These are phyloP conservation scores for Clarias macrocephalus DNA, from an alignment of 2,113 vertebrate genomes.

Conservation along the genomic window DNA sequence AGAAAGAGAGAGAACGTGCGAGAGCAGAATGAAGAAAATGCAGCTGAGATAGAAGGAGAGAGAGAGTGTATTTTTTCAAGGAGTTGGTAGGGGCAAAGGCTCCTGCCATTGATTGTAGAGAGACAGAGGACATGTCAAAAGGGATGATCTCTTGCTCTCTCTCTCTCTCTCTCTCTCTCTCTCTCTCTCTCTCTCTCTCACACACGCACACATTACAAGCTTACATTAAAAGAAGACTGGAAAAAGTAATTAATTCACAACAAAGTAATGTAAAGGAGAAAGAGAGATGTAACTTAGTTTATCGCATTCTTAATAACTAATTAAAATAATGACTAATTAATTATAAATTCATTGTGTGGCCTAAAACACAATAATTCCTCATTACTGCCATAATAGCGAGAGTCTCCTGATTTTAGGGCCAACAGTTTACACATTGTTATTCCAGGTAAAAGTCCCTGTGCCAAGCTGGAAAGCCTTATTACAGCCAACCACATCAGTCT, in stretches of 20 bases:
- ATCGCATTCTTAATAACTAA: constrained; percentile 3
- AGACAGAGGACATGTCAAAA: constrained; percentile 18
- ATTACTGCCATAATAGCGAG: not conserved
- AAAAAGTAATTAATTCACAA: not conserved
- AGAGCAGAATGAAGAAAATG: constrained; percentile 27
- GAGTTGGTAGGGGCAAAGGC: not conserved
- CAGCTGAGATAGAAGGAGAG: constrained; percentile 21
- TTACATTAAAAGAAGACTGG: not conserved
- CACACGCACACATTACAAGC: not conserved
- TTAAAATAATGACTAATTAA: constrained; percentile 18
- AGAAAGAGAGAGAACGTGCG: not conserved
- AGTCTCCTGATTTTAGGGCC: not conserved
- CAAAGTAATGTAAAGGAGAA: not conserved
- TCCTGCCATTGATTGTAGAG: constrained; percentile 25
- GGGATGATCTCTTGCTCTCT: constrained; percentile 18
- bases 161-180: too few species aligned
- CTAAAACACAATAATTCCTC: not conserved
- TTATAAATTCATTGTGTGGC: not conserved
- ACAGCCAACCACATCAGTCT: not conserved
- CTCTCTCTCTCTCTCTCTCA: not conserved
- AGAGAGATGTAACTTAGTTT: not conserved
- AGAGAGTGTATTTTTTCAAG: not conserved
- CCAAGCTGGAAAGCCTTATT: not conserved
- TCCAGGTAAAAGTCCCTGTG: not conserved
- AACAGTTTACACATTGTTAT: not conserved